phyloP scores from a whole-genome alignment of 2,888 invertebrate species.

The Pheosia gnoma region DNA sequence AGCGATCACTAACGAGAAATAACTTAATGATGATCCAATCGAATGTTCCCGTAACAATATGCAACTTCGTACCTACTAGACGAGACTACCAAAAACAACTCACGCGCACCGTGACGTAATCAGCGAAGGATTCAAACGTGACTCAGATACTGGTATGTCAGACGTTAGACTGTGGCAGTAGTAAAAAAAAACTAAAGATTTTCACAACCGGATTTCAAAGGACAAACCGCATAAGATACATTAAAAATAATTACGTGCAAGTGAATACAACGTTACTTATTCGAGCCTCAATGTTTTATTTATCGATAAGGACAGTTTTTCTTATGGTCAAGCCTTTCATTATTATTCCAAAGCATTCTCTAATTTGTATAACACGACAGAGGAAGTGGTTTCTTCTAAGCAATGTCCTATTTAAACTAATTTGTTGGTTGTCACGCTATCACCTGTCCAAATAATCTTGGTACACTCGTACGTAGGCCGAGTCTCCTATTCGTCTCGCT shows the following conservation, averaged over 20 bases:
- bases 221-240: constrained; percentile 2
- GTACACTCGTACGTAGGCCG: constrained; percentile 14
- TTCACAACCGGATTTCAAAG: constrained; percentile 32
- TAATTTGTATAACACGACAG: constrained; percentile 72
- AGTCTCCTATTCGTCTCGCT: constrained; percentile 7
- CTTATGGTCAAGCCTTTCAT: constrained; percentile 46
- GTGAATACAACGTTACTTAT: background rate
- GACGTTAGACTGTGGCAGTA: constrained; percentile 31
- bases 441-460: constrained; percentile 23
- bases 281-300: background rate
- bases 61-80: constrained; percentile 17
- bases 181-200: constrained; percentile 34
- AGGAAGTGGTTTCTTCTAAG: constrained; percentile 70
- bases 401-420: constrained; percentile 60
- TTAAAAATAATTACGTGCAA: background rate
- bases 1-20: constrained; percentile 24
- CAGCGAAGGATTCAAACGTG: constrained; percentile 66
- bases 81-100: constrained; percentile 40
- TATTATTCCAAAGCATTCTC: constrained; percentile 69
- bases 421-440: constrained; percentile 45
- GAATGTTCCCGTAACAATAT: constrained; percentile 33
- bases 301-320: background rate
- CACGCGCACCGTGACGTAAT: constrained; percentile 66
- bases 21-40: constrained; percentile 26
- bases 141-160: constrained; percentile 57